Base-by-base conservation (phyloP, 2,888 invertebrate genomes). In the Barypeithes pellucidus region DNA sequence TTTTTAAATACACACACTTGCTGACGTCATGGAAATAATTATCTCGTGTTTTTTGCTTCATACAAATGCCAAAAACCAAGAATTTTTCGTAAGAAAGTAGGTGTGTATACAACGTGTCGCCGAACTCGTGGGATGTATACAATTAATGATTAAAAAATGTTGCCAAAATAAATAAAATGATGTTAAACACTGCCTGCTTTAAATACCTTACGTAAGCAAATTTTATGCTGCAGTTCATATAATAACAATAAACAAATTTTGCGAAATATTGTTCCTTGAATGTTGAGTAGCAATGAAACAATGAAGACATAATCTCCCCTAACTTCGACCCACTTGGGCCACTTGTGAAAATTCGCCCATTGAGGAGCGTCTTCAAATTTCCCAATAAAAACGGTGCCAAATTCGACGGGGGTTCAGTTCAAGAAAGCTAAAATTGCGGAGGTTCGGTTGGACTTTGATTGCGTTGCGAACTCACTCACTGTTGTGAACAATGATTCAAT, bases 71-170 rank as follows among this genome's bases (percentile, higher is more conserved):
- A 24, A 52, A 52, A 24, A 24, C 20, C 7, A 3, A 24, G 12
- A 52, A 52, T 11, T 47, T 47, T 47, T 59, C 16, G 36, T 36
- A 9, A 59, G 14, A 59, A 59, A 59, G 36, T 59, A 59, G 59
- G 59, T 41, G 59, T 59, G 59, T 59, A 16, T n/a, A 36, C 59
- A 59, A 41, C 5, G 20, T 41, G 22, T 59, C 59, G 36, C 14
- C 36, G 33, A 36, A 59, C 20, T 41, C 14, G 59, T 41, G 39
- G 12, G 22, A 11, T 39, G 41, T 36, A 59, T 7, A 9, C 14
- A 16, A 16, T 24, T 52, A 52, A 33, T 33, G 3, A 33, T n/a
- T n/a, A 5, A 5, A 24, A 52, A 52, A 52, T 52, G n/a, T 24
- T 5, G 3, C 52, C 24, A 52, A 24, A 24, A 24, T 52, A 24